Base-by-base conservation (phyloP, 2,888 invertebrate species). In the Cinara cedri region DNA sequence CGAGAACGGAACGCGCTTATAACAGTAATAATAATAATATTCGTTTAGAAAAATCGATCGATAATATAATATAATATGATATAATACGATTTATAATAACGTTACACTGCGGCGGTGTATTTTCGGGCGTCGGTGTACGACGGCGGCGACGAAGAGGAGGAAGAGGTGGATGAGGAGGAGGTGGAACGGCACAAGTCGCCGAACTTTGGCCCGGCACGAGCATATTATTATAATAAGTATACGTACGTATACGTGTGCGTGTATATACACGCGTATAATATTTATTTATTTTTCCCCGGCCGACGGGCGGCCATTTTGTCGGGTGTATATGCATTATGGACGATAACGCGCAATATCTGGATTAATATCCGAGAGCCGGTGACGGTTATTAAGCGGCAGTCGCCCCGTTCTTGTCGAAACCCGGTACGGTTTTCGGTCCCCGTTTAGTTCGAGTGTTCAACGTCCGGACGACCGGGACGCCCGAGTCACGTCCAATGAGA, bases 221-320 rank as follows among this genome's bases (percentile, higher is more conserved):
- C 24, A 72, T 72, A 57, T 57, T 44, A 46, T 70, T 54, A 16
- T 70, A 26, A n/a, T n/a, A 46, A 11, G 2, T 21, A 19, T 14
- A 44, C 54, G 19, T 13, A 24, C 21, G 70, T n/a, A n/a, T n/a
- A n/a, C n/a, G 54, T 54, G 70, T 21, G 16, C 14, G 21, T 16
- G 13, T 26, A 34, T 54, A n/a, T 49, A 60, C 21, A 19, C 14
- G 49, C 62, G 26, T 51, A 51, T 63, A 65, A 75, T 65, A 65
- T 34, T 34, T 34, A 4, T 34, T 34, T 34, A 4, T 34, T 34
- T 34, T 34, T 34, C 34, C 34, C 34, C 34, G 65, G 74, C 65
- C 65, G 65, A 51, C 74, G 34, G 42, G 74, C 74, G 51, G 74
- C 74, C 74, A 75, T 75, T 75, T 75, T 75, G 62, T 75, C 57